Base-by-base conservation (phyloP, 1,140 invertebrate species). In the Drosophila nikananu region DNA sequence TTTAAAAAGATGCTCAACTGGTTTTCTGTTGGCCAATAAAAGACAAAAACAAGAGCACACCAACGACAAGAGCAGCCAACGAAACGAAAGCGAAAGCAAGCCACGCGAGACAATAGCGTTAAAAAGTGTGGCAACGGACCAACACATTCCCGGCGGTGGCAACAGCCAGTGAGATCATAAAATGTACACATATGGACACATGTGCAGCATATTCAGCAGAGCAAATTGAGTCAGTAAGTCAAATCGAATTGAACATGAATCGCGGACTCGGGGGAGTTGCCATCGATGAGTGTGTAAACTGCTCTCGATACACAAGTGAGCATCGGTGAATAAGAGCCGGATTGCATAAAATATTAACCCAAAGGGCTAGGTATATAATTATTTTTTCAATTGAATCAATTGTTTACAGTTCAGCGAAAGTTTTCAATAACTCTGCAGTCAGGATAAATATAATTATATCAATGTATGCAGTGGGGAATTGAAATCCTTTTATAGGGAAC, bases 141-240 rank as follows among this genome's bases (percentile, higher is more conserved):
- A 66, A 19, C 37, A 42, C 46, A 42, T 42, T n/a, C 32, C 42
- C 30, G 25, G 15, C 51, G 51, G 5, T 46, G 57, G 61, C 42
- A 60, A 73, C 54, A 70, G 61, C 63, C 42, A 48, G 35, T 49
- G 35, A 48, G 51, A 71, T 63, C 32, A 66, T 64, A 51, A 77
- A 83, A 48, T 52, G 55, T 55, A 62, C 49, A 30, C 35, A 42
- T 64, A 32, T 52, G 59, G 46, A 39, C 25, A 49, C 74, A 65
- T 59, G 59, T 61, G 55, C 55, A 65, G 58, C 70, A 67, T 74
- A 79, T 86, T 76, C 65, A 51, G 60, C 79, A 63, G 61, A 46
- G 77, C 75, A 89, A 86, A 91, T 84, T 91, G 90, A 91, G 84
- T 86, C 79, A 91, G 83, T 83, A 73, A 86, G 89, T 77, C 82